Conservation (phyloP, 2,888 invertebrate genomes). For the Thera britannica region DNA sequence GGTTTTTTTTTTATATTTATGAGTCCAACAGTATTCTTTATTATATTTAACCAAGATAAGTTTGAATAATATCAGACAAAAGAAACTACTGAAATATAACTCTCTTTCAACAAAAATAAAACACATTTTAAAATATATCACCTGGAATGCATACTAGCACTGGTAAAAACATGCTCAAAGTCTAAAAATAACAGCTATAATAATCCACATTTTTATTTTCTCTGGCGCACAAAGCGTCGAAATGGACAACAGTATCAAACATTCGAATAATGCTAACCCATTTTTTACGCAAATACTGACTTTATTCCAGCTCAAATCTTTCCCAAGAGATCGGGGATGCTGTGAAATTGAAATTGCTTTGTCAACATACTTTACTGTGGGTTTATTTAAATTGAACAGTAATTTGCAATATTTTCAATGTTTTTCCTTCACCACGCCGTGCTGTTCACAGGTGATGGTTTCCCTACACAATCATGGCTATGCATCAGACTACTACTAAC, state of each 20-base stretch:
- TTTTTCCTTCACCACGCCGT: too few relatives aligned
- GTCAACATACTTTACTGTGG: constrained; percentile 2
- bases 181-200: neutral
- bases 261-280: constrained; percentile 37
- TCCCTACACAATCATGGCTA: too few relatives aligned
- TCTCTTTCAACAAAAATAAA: neutral
- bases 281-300: constrained; percentile 41
- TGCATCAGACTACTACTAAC: too few relatives aligned
- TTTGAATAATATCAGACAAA: too few relatives aligned
- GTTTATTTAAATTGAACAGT: too few relatives aligned
- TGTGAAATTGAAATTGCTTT: constrained; percentile 57
- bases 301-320: constrained; percentile 41
- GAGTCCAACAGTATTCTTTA: too few relatives aligned
- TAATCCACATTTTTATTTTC: constrained; percentile 22
- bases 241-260: constrained; percentile 26
- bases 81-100: too few relatives aligned
- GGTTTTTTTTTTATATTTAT: too few relatives aligned
- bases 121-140: neutral
- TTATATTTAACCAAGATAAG: too few relatives aligned
- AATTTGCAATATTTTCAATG: too few relatives aligned
- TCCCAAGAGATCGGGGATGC: constrained; percentile 58
- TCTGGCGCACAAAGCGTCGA: constrained; percentile 16
- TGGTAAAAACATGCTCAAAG: too few relatives aligned
- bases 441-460: too few relatives aligned
- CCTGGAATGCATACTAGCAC: neutral